Evolutionary conservation across 2,888 invertebrate species (phyloP).

Genomic region (Epicampocera succincta): DNA sequence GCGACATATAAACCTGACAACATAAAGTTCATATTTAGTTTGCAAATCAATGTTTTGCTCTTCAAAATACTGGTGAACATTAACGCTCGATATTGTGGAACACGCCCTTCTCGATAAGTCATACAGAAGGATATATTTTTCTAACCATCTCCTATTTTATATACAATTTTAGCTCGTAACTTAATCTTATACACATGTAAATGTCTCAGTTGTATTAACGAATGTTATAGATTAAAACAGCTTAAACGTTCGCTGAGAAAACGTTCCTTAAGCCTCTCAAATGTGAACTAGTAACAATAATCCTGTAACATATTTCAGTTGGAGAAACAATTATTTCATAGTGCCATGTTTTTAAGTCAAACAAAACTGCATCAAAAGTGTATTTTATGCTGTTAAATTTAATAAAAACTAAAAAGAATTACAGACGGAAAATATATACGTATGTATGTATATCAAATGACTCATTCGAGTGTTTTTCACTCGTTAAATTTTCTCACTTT

Average conservation of each 20-base stretch:
- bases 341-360: constrained; percentile 53
- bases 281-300: background rate
- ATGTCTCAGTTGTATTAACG: no score
- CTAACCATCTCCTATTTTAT: no score
- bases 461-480: constrained; percentile 22
- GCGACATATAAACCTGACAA: no score
- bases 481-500: background rate
- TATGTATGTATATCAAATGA: constrained; percentile 24
- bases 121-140: no score
- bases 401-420: constrained; percentile 8
- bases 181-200: no score
- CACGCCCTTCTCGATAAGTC: no score
- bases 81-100: no score
- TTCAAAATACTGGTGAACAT: no score
- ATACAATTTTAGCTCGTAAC: no score
- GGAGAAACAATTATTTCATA: constrained; percentile 32
- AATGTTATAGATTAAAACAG: background rate
- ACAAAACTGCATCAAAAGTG: constrained; percentile 4
- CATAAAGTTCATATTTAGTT: no score
- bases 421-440: constrained; percentile 4
- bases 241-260: constrained; percentile 31
- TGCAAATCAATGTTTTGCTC: no score
- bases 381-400: constrained; percentile 23
- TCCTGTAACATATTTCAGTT: constrained; percentile 47
- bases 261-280: constrained; percentile 17